Evolutionary conservation across 2,797 vertebrate species (phyloP).

Genomic region (Aphelocoma californica): DNA sequence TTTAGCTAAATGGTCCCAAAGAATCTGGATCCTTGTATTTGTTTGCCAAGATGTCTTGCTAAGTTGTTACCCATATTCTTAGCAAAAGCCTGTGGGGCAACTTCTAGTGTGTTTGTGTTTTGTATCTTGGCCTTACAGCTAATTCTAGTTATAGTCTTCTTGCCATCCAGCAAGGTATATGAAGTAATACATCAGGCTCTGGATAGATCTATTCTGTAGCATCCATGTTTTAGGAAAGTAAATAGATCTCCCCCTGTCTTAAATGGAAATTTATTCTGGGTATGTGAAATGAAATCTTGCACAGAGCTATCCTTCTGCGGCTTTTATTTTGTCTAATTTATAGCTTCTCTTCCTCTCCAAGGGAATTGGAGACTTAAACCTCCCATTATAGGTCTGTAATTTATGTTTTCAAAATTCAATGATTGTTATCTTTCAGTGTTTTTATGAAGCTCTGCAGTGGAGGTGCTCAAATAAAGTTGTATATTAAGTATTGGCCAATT

Average conservation of each 20-base stretch:
- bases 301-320: background rate
- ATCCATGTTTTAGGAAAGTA: conserved; percentile 35
- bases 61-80: background rate
- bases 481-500: conserved; percentile 26
- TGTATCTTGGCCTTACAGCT: background rate
- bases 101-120: background rate
- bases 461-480: background rate
- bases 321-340: conserved; percentile 55
- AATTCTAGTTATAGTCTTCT: background rate
- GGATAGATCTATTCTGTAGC: background rate
- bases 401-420: conserved; percentile 29
- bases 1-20: background rate
- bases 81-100: background rate
- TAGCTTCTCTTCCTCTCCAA: conserved; percentile 6
- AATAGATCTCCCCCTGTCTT: background rate
- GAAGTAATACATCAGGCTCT: background rate
- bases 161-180: background rate
- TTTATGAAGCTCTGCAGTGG: conserved; percentile 30
- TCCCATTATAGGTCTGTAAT: conserved; percentile 16
- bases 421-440: conserved; percentile 26
- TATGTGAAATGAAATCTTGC: conserved; percentile 27
- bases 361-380: background rate
- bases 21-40: background rate
- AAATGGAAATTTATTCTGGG: conserved; percentile 44
- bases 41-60: background rate